Percentiles rank a stretch among this genome's conserved stretches.
phyloP scores from a whole-genome alignment of 2,113 vertebrate species.

The Xyliphius kryptos region DNA sequence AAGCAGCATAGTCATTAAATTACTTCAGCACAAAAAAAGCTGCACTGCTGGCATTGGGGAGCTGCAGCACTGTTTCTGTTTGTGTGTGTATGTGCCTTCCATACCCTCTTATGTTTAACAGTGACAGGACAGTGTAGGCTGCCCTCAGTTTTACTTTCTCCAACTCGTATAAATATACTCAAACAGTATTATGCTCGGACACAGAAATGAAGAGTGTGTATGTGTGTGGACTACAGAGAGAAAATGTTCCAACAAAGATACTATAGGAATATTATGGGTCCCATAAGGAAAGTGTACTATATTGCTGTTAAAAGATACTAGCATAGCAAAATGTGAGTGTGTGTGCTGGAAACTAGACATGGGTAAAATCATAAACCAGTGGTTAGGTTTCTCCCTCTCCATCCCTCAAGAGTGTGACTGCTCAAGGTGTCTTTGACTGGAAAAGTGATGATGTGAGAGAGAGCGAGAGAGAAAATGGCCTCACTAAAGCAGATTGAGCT shows the following conservation, averaged over 20 bases:
- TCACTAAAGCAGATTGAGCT: conserved; percentile 26
- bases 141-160: background rate
- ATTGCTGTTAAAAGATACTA: too few species aligned
- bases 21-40: too few species aligned
- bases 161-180: conserved; percentile 10
- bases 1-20: too few species aligned
- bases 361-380: conserved; percentile 35
- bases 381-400: conserved; percentile 21
- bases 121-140: too few species aligned
- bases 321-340: conserved; percentile 6
- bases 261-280: too few species aligned
- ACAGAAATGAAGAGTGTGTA: background rate
- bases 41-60: too few species aligned
- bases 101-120: too few species aligned
- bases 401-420: conserved; percentile 45
- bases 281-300: too few species aligned
- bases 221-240: too few species aligned
- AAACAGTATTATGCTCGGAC: background rate
- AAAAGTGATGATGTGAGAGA: conserved; percentile 15
- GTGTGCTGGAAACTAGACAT: conserved; percentile 37
- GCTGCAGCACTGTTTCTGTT: too few species aligned
- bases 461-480: too few species aligned
- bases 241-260: too few species aligned
- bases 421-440: conserved; percentile 66
- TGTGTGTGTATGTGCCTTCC: background rate